Percentiles rank a stretch among this genome's conserved stretches.
These are phyloP conservation scores for Daboia siamensis DNA, from an alignment of 2,113 vertebrate species.

Conservation along the genomic window DNA sequence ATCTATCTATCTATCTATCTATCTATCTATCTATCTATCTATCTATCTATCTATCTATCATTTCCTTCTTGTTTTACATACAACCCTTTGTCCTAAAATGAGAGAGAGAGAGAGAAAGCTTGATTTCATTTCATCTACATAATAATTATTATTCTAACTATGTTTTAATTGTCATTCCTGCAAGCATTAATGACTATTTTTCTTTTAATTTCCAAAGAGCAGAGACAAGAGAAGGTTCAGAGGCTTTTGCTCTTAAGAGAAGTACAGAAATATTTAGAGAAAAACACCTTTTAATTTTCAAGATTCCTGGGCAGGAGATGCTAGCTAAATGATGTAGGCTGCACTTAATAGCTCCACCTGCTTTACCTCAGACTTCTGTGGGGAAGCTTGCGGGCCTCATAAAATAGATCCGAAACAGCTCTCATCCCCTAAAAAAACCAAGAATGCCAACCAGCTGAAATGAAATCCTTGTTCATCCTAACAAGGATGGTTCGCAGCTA, in stretches of 20 bases:
- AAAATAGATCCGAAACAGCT: not conserved
- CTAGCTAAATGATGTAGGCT: not conserved
- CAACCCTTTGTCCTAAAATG: too few species aligned
- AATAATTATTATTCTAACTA: not conserved
- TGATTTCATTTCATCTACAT: not conserved
- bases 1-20: too few species aligned
- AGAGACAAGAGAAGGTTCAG: not conserved
- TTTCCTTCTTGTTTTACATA: too few species aligned
- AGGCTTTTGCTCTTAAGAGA: not conserved
- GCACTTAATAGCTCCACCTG: too few species aligned
- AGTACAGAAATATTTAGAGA: not conserved
- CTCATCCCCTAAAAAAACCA: not conserved
- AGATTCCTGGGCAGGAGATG: not conserved
- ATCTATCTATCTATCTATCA: too few species aligned
- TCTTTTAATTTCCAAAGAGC: not conserved
- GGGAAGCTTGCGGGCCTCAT: not conserved
- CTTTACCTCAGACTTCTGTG: not conserved
- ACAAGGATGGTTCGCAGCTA: too few species aligned
- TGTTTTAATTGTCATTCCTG: not conserved
- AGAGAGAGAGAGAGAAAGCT: not conserved
- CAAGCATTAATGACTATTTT: not conserved
- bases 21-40: too few species aligned
- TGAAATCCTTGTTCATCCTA: not conserved
- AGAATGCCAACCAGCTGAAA: not conserved
- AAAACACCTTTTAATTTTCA: not conserved